These are phyloP conservation scores for Lysiphlebus fabarum DNA, from an alignment of 1,140 invertebrate species.

Conservation along the genomic window DNA sequence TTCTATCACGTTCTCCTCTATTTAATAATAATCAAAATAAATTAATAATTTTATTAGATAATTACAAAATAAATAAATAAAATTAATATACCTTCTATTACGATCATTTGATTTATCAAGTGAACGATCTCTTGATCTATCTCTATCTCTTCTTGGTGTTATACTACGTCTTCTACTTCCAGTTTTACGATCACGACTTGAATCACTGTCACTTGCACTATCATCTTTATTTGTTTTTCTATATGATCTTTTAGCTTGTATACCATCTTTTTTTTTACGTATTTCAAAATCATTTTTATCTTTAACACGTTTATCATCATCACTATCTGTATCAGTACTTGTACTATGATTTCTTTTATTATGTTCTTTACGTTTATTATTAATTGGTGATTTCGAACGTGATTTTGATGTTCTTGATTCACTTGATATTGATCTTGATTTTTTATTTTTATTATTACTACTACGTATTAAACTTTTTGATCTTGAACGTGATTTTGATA, in stretches of 20 bases:
- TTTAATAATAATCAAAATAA: neutral
- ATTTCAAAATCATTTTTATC: conserved; percentile 71
- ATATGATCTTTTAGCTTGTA: conserved; percentile 81
- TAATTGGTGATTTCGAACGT: conserved; percentile 41
- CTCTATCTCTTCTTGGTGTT: conserved; percentile 45
- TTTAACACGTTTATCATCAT: conserved; percentile 51
- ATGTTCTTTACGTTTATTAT: conserved; percentile 49
- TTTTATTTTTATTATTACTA: conserved; percentile 44
- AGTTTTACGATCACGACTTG: conserved; percentile 51
- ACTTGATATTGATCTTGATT: conserved; percentile 46
- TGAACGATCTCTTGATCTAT: conserved; percentile 45
- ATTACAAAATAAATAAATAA: conserved; percentile 1
- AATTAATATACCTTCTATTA: conserved; percentile 31
- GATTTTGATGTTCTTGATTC: conserved; percentile 48
- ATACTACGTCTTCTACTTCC: conserved; percentile 43
- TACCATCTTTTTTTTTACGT: conserved; percentile 71
- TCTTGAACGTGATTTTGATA: conserved; percentile 41
- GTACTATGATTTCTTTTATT: conserved; percentile 41
- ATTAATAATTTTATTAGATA: neutral
- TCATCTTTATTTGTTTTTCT: conserved; percentile 78
- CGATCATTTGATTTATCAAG: conserved; percentile 43
- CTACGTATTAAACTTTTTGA: conserved; percentile 45
- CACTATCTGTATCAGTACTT: conserved; percentile 48
- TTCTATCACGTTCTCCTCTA: conserved; percentile 39
- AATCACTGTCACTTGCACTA: conserved; percentile 59